These are phyloP conservation scores for Polyommatus iphigenia DNA, from an alignment of 2,888 invertebrate genomes.

Conservation along the genomic window DNA sequence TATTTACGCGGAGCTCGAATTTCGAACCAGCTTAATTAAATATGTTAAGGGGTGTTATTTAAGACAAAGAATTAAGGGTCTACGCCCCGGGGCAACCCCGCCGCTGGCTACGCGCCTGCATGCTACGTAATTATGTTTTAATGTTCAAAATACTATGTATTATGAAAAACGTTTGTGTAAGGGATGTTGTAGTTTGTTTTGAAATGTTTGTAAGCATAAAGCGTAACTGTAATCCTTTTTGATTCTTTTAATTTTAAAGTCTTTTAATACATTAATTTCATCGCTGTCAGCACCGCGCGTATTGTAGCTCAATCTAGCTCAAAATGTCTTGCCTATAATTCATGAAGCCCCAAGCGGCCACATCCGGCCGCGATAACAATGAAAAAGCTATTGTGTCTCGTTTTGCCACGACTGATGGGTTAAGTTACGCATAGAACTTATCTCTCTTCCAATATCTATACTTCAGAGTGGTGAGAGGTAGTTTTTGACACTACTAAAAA, in stretches of 20 bases:
- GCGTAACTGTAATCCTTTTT: background rate
- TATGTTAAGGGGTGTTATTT: constrained; percentile 59
- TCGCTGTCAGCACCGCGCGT: too few relatives aligned
- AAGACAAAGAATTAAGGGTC: constrained; percentile 59
- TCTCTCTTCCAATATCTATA: too few relatives aligned
- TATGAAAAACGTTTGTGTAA: constrained; percentile 1
- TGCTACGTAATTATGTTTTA: constrained; percentile 9
- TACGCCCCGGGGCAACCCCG: constrained; percentile 37
- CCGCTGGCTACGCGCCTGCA: constrained; percentile 22
- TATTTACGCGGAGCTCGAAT: constrained; percentile 32
- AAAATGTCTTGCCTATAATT: too few relatives aligned
- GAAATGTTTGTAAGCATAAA: background rate
- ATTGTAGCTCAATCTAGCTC: too few relatives aligned
- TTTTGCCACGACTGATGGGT: too few relatives aligned
- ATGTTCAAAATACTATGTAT: background rate
- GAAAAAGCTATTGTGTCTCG: too few relatives aligned
- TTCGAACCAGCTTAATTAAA: constrained; percentile 59
- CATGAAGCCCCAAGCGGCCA: too few relatives aligned
- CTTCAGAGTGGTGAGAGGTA: too few relatives aligned
- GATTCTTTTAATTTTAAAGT: background rate
- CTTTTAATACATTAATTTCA: too few relatives aligned
- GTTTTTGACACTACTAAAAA: too few relatives aligned
- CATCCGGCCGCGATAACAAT: too few relatives aligned
- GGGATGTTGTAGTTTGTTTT: background rate
- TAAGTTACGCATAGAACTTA: too few relatives aligned